Evolutionary conservation across 1,140 invertebrate species (phyloP), one percentile per base, ranked within the genome.

Genomic region (Drosophila oshimai): DNA sequence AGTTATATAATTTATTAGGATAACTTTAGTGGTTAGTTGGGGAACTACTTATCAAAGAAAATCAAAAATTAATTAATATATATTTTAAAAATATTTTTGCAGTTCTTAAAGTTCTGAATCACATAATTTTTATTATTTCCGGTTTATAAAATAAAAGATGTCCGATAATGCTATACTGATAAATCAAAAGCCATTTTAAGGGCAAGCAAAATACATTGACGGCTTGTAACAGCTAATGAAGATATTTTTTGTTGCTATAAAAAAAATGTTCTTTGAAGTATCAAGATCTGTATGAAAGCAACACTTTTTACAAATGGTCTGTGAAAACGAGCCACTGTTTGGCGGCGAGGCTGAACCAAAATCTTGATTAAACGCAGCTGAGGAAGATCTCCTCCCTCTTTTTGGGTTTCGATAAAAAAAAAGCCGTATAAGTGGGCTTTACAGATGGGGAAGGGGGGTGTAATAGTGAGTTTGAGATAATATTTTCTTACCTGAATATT

Each of bases 341-440:
- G 54, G 53, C 55, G 26, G 57, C 33, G 36, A 17, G 58, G 22
- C 34, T 39, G 34, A 39, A 61, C 17, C 60, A 39, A 57, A 50
- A 60, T 62, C 58, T 62, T 62, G 58, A 62, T 62, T 58, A 62
- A 58, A 58, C 60, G 53, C 58, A 62, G 58, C 53, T 62, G 58
- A 62, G 22, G 12, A 22, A 42, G 36, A 42, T 42, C 17, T 20
- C 36, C 53, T 41, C 28, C 53, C 37, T 28, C 36, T 58, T 62
- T 61, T 44, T n/a, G 26, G 15, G 36, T 7, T 26, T 42, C n/a
- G 18, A 15, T 15, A 7, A 9, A 17, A 20, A 31, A 37, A 5
- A 12, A 1, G 1, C 13, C 13, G 10, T 24, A 7, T 15, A 10
- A 7, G 24, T 9, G 1, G 6, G n/a, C 2, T 31, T 17, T 4